These are phyloP conservation scores for Melieria crassipennis DNA, from an alignment of 2,888 invertebrate genomes.

Conservation along the genomic window DNA sequence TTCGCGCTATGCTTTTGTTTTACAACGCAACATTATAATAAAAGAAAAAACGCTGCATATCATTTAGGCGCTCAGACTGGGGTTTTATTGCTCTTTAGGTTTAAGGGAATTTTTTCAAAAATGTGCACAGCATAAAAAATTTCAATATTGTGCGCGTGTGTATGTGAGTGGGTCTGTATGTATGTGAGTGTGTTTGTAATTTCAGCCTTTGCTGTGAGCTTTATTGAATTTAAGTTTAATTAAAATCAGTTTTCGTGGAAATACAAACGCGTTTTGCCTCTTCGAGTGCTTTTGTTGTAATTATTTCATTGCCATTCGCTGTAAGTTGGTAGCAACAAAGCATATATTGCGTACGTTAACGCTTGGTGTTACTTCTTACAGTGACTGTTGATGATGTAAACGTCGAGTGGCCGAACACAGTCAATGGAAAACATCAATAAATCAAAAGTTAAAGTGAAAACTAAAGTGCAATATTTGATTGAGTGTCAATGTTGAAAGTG, in stretches of 20 bases:
- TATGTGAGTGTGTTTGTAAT: too few relatives aligned
- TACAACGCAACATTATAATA: too few relatives aligned
- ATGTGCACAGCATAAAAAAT: too few relatives aligned
- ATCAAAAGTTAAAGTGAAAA: conserved; percentile 14
- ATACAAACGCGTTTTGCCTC: not conserved
- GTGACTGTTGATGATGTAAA: conserved; percentile 75
- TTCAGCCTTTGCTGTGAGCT: too few relatives aligned
- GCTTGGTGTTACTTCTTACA: conserved; percentile 99
- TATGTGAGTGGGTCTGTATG: too few relatives aligned
- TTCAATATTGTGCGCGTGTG: too few relatives aligned
- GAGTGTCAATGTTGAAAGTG: conserved; percentile 10
- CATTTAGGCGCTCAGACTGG: too few relatives aligned
- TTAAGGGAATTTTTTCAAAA: too few relatives aligned
- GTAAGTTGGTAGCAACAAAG: conserved; percentile 91
- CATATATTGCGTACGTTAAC: conserved; percentile 71
- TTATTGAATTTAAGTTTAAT: not conserved
- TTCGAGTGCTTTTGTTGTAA: not conserved
- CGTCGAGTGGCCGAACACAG: conserved; percentile 20
- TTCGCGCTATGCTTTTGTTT: too few relatives aligned
- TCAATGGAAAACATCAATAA: conserved; percentile 11
- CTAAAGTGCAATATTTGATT: not conserved
- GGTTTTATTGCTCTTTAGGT: too few relatives aligned
- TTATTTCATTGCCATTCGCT: conserved; percentile 73
- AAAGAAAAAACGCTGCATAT: too few relatives aligned
- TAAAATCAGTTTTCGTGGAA: not conserved